phyloP scores from a whole-genome alignment of 2,888 invertebrate species.

The Amiota minor region DNA sequence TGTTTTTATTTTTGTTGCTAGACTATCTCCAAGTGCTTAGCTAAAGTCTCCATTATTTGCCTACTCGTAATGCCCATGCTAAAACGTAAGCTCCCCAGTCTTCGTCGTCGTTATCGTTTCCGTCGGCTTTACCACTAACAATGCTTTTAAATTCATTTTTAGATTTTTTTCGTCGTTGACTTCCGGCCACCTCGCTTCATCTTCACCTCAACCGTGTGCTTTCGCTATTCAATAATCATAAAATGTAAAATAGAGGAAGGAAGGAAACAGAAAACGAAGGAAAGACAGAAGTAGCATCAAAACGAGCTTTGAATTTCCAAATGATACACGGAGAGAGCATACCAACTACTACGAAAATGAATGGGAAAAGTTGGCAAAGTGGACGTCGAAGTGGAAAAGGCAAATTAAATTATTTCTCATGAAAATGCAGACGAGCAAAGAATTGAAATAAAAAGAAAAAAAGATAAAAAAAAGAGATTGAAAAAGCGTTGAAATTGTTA shows the following conservation, averaged over 20 bases:
- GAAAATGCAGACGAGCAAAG: slow-evolving; percentile 45
- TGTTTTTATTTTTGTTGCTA: no score
- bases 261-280: slow-evolving; percentile 1
- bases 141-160: slow-evolving; percentile 57
- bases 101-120: no score
- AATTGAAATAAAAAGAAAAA: slow-evolving; percentile 6
- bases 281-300: slow-evolving; percentile 22
- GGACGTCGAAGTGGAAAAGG: slow-evolving; percentile 63
- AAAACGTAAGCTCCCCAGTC: no score
- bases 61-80: no score
- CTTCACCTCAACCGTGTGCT: no score
- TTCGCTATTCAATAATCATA: slow-evolving; percentile 54
- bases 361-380: slow-evolving; percentile 58
- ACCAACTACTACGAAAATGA: slow-evolving; percentile 34
- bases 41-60: no score
- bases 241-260: slow-evolving; percentile 42
- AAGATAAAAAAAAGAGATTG: slow-evolving; percentile 33
- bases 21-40: no score
- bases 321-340: slow-evolving; percentile 47
- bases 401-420: slow-evolving; percentile 65
- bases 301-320: slow-evolving; percentile 60
- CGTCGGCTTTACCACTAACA: no score
- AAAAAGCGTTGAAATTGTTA: slow-evolving; percentile 43
- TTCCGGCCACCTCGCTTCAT: slow-evolving; percentile 22
- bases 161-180: slow-evolving; percentile 47